Evolutionary conservation across 2,888 invertebrate species (phyloP), one percentile per base, ranked within the genome.

Genomic region (Sisyra nigra): DNA sequence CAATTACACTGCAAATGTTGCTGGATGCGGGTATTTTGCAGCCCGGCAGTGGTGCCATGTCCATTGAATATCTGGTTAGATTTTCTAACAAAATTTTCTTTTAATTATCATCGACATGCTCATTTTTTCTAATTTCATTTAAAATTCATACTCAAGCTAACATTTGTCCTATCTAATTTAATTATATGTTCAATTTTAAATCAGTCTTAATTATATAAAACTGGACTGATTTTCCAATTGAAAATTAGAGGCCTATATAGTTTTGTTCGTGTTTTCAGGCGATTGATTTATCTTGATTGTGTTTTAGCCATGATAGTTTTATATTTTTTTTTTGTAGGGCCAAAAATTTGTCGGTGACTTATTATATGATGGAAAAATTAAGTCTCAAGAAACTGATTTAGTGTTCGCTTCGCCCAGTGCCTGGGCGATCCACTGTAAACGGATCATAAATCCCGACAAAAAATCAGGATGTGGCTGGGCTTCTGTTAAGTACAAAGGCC

Each of bases 391-490:
- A 61, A 86, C 87, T 31, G 83, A 84, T 57, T 81, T 86, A 47
- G 74, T 86, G 53, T 92, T 88, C 59, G 77, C 83, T 48, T 87
- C 89, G 1, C 91, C 91, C 2, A 88, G 87, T 53, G 87, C 91
- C 2, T 92, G 91, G 91, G 91, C 89, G 1, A 84, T 87, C 59
- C 84, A 88, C 56, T 91, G 91, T 56, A 91, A 91, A 58, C 73
- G 86, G 50, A 83, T 88, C 45, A 85, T 91, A 41, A 89, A 91
- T 62, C 89, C 91, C 1, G 84, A 85, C 48, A 89, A 89, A 60
- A 84, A 88, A 55, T 88, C 88, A 32, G 89, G 89, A 2, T 91
- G 89, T 65, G 91, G 91, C 2, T 91, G 92, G 91, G 88, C 88
- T 2, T 87, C 88, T 2, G 88, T 88, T 30, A 81, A 85, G 55